These are phyloP conservation scores for Vultur gryphus DNA, from an alignment of 2,797 vertebrate species.

Conservation along the genomic window DNA sequence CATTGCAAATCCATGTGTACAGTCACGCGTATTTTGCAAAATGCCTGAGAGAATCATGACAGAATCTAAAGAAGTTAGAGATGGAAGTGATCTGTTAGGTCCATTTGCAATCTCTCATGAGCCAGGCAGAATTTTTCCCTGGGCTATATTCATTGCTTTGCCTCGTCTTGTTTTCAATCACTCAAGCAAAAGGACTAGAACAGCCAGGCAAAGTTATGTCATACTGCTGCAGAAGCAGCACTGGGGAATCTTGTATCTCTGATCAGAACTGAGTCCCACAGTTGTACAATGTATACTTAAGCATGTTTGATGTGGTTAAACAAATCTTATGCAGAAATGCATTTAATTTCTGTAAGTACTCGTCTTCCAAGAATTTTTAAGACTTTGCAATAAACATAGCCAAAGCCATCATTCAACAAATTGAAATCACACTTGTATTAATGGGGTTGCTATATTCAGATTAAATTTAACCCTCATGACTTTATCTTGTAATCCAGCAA, in stretches of 20 bases:
- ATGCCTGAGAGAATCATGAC: neutral
- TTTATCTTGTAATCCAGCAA: slow-evolving; percentile 50
- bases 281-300: slow-evolving; percentile 12
- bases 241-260: neutral
- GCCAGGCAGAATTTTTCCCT: slow-evolving; percentile 3
- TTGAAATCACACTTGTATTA: slow-evolving; percentile 53
- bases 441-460: slow-evolving; percentile 42
- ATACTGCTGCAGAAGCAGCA: neutral
- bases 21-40: neutral
- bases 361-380: slow-evolving; percentile 63
- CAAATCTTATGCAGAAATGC: slow-evolving; percentile 48
- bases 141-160: slow-evolving; percentile 25
- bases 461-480: slow-evolving; percentile 42
- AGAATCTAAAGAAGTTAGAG: neutral
- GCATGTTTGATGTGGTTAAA: slow-evolving; percentile 42
- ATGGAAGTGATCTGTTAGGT: slow-evolving; percentile 27
- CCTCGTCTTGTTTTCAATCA: slow-evolving; percentile 44
- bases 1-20: neutral
- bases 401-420: slow-evolving; percentile 65
- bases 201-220: slow-evolving; percentile 21
- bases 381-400: slow-evolving; percentile 58
- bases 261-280: neutral
- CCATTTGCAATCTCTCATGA: neutral
- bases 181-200: slow-evolving; percentile 10
- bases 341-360: slow-evolving; percentile 50